Conservation (phyloP, 2,888 invertebrate genomes). For the Malthinus flaveolus region DNA sequence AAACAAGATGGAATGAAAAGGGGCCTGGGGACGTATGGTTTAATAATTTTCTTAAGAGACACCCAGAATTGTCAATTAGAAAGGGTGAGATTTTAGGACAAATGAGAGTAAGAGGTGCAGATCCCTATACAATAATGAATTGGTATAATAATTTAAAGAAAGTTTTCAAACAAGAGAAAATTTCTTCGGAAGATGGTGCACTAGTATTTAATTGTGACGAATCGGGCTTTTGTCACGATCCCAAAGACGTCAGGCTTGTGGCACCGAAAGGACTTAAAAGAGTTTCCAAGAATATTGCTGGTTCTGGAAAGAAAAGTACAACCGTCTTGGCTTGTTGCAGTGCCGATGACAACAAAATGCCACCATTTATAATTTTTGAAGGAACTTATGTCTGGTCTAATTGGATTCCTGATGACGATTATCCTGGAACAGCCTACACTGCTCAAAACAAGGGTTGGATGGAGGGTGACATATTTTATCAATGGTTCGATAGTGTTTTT, state of each 20-base stretch:
- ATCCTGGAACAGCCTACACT: constrained; percentile 20
- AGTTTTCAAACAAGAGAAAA: constrained; percentile 3
- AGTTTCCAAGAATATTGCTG: constrained; percentile 11
- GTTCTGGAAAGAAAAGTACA: constrained; percentile 12
- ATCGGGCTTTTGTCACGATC: constrained; percentile 9
- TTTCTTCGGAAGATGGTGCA: background rate
- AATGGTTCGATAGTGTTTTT: background rate
- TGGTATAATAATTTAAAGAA: constrained; percentile 1
- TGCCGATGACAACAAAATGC: constrained; percentile 2
- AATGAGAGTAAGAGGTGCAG: constrained; percentile 1
- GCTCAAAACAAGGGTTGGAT: constrained; percentile 19
- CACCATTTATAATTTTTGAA: constrained; percentile 11
- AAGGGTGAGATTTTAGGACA: constrained; percentile 5
- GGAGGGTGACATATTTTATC: background rate
- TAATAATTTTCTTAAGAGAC: constrained; percentile 1
- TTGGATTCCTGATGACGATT: constrained; percentile 19
- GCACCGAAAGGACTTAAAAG: constrained; percentile 8
- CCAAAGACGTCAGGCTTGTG: constrained; percentile 2
- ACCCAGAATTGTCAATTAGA: constrained; percentile 2
- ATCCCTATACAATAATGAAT: background rate
- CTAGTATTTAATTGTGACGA: constrained; percentile 9
- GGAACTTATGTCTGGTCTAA: constrained; percentile 2
- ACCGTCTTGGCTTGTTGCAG: constrained; percentile 7
- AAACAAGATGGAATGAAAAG: constrained; percentile 3
- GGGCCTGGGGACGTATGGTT: constrained; percentile 3